Percentiles rank a stretch among this genome's conserved stretches.
Evolutionary conservation across 2,888 invertebrate species (phyloP).

Genomic region (Diachrysia chrysitis): DNA sequence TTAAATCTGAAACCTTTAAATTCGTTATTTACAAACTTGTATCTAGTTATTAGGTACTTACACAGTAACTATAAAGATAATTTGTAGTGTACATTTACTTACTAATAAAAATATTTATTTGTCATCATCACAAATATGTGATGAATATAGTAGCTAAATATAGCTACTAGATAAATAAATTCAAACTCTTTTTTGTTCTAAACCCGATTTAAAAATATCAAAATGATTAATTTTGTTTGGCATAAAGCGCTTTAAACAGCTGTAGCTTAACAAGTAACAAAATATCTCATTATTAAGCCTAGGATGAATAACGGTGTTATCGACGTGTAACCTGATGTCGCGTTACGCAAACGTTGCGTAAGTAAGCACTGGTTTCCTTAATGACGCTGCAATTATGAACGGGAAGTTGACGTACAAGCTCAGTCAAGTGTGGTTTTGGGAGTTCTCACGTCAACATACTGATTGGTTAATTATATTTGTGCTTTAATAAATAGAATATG

Average conservation of each 20-base stretch:
- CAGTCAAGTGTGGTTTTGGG: constrained; percentile 24
- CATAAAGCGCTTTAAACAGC: not conserved
- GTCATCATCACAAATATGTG: too few relatives aligned
- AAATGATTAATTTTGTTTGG: too few relatives aligned
- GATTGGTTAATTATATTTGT: not conserved
- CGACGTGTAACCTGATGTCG: constrained; percentile 44
- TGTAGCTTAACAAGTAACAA: not conserved
- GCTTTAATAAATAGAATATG: not conserved
- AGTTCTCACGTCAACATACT: not conserved
- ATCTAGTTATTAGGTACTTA: too few relatives aligned
- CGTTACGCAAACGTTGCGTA: constrained; percentile 69
- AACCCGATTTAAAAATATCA: too few relatives aligned
- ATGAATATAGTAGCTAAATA: too few relatives aligned
- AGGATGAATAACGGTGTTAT: constrained; percentile 36
- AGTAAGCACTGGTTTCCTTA: constrained; percentile 66
- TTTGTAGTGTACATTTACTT: too few relatives aligned
- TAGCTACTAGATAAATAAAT: too few relatives aligned
- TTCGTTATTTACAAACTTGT: too few relatives aligned
- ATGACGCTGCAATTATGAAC: constrained; percentile 61
- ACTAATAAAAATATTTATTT: too few relatives aligned
- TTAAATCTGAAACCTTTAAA: too few relatives aligned
- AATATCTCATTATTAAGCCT: constrained; percentile 25
- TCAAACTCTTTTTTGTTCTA: too few relatives aligned
- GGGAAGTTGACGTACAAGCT: constrained; percentile 50
- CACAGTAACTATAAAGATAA: too few relatives aligned